phyloP scores from a whole-genome alignment of 2,888 invertebrate species.

The Branchinecta sandiegonensis region DNA sequence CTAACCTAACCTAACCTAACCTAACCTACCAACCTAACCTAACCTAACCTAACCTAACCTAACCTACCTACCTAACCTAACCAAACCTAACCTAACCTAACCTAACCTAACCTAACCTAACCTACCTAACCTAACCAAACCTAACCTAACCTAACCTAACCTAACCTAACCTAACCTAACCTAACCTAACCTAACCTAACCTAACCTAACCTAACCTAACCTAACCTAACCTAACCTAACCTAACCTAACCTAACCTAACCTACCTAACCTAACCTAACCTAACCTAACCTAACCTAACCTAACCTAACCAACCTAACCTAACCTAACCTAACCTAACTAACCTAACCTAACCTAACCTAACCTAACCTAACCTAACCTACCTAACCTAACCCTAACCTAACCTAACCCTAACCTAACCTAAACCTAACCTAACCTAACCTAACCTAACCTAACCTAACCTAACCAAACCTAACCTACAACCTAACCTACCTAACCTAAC shows the following conservation, averaged over 20 bases:
- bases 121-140: too few species aligned
- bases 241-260: conserved; percentile 28
- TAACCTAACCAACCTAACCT: neutral
- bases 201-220: conserved; percentile 30
- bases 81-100: conserved; percentile 4
- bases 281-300: conserved; percentile 28
- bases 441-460: conserved; percentile 26
- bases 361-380: too few species aligned
- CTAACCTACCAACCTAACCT: too few species aligned
- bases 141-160: conserved; percentile 4
- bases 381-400: conserved; percentile 27
- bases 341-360: conserved; percentile 27
- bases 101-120: conserved; percentile 11
- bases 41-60: conserved; percentile 3
- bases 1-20: conserved; percentile 11
- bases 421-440: conserved; percentile 27
- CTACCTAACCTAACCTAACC: conserved; percentile 28
- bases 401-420: conserved; percentile 26
- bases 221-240: conserved; percentile 28
- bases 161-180: conserved; percentile 17
- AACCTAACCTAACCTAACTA: conserved; percentile 25
- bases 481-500: conserved; percentile 27
- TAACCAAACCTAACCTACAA: conserved; percentile 26
- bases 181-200: conserved; percentile 30
- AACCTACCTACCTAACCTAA: conserved; percentile 10